A percentile compares a stretch with the other conserved stretches of the same genome.
These are phyloP conservation scores for Propithecus perrieri DNA, from an alignment of 2,797 vertebrate species.

Conservation along the genomic window DNA sequence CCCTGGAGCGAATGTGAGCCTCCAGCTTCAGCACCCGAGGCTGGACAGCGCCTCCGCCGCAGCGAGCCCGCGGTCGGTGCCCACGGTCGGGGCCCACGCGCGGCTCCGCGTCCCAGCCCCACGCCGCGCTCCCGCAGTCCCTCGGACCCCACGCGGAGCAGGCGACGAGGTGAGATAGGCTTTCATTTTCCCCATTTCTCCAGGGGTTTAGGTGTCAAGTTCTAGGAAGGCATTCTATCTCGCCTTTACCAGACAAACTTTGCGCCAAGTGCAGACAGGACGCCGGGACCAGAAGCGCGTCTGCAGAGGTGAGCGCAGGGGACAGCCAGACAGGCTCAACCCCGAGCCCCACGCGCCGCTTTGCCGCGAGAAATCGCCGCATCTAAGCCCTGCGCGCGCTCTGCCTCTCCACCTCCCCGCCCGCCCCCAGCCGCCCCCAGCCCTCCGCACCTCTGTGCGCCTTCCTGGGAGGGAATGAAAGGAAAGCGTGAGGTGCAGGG, in stretches of 20 bases:
- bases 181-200: neutral
- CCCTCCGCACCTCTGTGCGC: neutral
- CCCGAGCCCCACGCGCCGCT: too few relatives aligned
- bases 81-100: fast-evolving
- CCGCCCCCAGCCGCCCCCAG: neutral
- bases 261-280: neutral
- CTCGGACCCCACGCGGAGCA: neutral
- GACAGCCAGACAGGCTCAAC: fast-evolving
- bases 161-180: neutral
- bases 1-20: neutral
- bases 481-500: neutral
- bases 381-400: too few relatives aligned
- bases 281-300: neutral
- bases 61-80: fast-evolving
- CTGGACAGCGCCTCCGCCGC: conserved; percentile 39
- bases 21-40: conserved; percentile 53
- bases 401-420: neutral
- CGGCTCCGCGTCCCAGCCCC: neutral
- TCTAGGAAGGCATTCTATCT: neutral
- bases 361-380: neutral
- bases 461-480: neutral
- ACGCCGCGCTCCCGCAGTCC: fast-evolving
- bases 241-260: neutral
- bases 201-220: neutral
- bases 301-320: neutral